These are phyloP conservation scores for Hypothenemus hampei DNA, from an alignment of 1,140 invertebrate genomes.

Conservation along the genomic window DNA sequence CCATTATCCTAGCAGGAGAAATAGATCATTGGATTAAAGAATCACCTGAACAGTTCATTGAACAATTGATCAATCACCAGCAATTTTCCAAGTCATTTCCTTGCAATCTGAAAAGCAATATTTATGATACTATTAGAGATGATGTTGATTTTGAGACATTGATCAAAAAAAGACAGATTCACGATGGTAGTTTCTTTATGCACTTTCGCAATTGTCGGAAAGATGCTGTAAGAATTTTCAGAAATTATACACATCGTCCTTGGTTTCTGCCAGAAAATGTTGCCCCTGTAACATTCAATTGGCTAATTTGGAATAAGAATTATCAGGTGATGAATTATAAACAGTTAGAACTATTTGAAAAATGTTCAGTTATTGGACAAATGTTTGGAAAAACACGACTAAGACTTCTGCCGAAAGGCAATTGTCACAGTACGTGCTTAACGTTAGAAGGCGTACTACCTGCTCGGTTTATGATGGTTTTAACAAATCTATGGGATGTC, in stretches of 20 bases:
- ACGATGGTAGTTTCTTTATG: slow-evolving; percentile 70
- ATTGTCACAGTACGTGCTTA: slow-evolving; percentile 65
- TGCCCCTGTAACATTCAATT: slow-evolving; percentile 72
- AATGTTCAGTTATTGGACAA: slow-evolving; percentile 68
- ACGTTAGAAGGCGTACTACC: slow-evolving; percentile 59
- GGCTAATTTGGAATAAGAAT: slow-evolving; percentile 72
- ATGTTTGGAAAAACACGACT: slow-evolving; percentile 63
- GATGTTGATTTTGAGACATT: slow-evolving; percentile 5
- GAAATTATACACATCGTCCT: slow-evolving; percentile 63
- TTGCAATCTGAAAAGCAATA: slow-evolving; percentile 36
- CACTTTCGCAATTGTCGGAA: slow-evolving; percentile 84
- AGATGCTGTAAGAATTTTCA: slow-evolving; percentile 53
- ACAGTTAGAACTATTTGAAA: slow-evolving; percentile 62
- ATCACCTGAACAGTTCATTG: slow-evolving; percentile 13
- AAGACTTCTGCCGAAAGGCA: slow-evolving; percentile 60
- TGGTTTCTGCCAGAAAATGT: slow-evolving; percentile 71
- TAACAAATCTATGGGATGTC: slow-evolving; percentile 70
- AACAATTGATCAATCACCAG: slow-evolving; percentile 11
- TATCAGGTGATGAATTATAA: slow-evolving; percentile 71
- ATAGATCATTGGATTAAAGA: slow-evolving; percentile 30
- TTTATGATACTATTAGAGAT: slow-evolving; percentile 17
- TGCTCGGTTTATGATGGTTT: slow-evolving; percentile 67
- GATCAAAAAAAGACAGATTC: slow-evolving; percentile 23
- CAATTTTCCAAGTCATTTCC: slow-evolving; percentile 31
- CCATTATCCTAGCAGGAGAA: slow-evolving; percentile 30